These are phyloP conservation scores for Penaeus vannamei DNA, from an alignment of 1,140 invertebrate species.

Conservation along the genomic window DNA sequence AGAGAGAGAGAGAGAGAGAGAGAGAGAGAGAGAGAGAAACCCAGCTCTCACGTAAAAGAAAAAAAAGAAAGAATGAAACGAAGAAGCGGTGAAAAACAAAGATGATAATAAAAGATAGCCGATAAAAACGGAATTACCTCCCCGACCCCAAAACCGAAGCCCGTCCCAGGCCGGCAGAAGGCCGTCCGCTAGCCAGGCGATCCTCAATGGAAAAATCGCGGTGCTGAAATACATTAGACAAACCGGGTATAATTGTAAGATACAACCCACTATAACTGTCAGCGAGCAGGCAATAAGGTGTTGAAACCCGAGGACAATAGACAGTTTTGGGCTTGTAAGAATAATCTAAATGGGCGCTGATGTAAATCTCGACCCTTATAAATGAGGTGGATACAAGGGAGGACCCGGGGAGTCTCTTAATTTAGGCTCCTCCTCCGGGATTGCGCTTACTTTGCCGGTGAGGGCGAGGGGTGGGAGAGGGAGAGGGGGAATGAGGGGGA, in stretches of 20 bases:
- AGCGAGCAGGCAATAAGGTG: conserved; percentile 54
- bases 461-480: neutral
- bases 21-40: too few species aligned
- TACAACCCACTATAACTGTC: conserved; percentile 45
- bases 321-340: conserved; percentile 54
- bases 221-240: neutral
- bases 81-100: too few species aligned
- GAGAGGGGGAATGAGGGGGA: neutral
- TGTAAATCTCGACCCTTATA: conserved; percentile 43
- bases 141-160: too few species aligned
- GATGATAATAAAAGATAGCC: too few species aligned
- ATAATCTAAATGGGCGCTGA: conserved; percentile 47
- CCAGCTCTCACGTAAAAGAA: too few species aligned
- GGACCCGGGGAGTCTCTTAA: neutral
- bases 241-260: conserved; percentile 49
- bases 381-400: conserved; percentile 43
- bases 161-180: too few species aligned
- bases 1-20: too few species aligned
- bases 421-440: neutral
- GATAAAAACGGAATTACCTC: neutral
- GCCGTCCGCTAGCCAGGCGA: neutral
- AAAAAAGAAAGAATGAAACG: too few species aligned
- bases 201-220: conserved; percentile 28
- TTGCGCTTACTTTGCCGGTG: neutral
- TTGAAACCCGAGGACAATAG: conserved; percentile 53